Base-by-base conservation (phyloP, 2,888 invertebrate species). In the Nomada ruficornis region DNA sequence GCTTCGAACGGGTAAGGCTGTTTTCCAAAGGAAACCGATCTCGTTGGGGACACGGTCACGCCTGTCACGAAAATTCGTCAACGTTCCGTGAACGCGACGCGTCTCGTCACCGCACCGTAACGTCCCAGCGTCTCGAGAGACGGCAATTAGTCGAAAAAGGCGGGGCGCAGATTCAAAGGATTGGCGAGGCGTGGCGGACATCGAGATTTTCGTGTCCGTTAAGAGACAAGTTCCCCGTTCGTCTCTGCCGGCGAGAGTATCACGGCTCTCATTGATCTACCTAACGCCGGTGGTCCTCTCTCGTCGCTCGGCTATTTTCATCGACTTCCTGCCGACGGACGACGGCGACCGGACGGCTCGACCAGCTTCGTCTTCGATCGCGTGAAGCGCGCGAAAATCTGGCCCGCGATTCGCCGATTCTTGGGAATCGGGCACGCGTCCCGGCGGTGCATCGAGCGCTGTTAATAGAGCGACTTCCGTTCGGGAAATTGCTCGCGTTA, bases 161-260 rank as follows among this genome's bases (percentile, higher is more conserved):
- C 92, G 92, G 91, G 88, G 90, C 78, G 80, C 36, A 36, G 86
- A 88, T 86, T 89, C 88, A 92, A 92, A 92, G 91, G 92, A 91
- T 91, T 91, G 91, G 83, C 88, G 42, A 91, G 92, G 92, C 92
- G 92, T 92, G 91, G 88, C 86, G 77, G 72, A 69, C 83, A 84
- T 77, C 84, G 81, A 84, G 83, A 82, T 85, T 70, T 63, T 76
- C 73, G 55, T 81, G 62, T 29, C 65, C 74, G 88, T 73, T 63
- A 75, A 90, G 86, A 89, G 85, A 86, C 70, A 36, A 86, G 80
- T 68, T 5, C 72, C 65, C 84, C 86, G 72, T 65, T 82, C 83
- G 50, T 23, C 23, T 23, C 23, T 23, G 23, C 23, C 23, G 23
- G 1, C 23, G 23, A 23, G 23, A 59, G 62, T 68, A 83, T 83